Conservation (phyloP, 2,888 invertebrate species). For the Xestia rhomboidea region DNA sequence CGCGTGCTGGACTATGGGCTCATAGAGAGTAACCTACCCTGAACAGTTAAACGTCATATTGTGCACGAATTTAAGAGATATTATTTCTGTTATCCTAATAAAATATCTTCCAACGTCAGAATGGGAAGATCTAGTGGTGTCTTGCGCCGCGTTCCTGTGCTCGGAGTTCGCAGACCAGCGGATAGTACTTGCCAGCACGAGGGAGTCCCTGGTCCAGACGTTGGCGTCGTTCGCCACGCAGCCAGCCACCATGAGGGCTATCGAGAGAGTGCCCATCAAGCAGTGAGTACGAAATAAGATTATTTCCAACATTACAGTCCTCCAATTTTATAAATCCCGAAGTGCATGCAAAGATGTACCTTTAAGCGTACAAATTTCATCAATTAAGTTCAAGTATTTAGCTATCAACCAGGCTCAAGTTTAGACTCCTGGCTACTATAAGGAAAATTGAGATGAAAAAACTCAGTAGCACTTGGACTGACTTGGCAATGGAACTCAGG, state of each 20-base stretch:
- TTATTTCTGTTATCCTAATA: background rate
- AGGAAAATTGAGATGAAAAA: background rate
- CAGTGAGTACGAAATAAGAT: slow-evolving; percentile 83
- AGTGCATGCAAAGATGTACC: background rate
- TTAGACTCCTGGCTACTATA: background rate
- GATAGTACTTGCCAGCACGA: slow-evolving; percentile 93
- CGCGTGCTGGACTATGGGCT: no score
- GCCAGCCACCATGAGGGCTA: slow-evolving; percentile 92
- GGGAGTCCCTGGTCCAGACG: slow-evolving; percentile 94
- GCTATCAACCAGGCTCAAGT: background rate
- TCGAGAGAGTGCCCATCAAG: slow-evolving; percentile 93
- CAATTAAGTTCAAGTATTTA: background rate
- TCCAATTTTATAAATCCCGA: background rate
- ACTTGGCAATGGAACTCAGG: background rate
- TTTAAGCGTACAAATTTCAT: background rate
- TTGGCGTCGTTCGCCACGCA: slow-evolving; percentile 95
- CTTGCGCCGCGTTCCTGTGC: slow-evolving; percentile 93
- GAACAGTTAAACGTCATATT: no score
- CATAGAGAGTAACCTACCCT: no score
- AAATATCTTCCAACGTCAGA: slow-evolving; percentile 74
- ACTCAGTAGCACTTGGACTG: background rate
- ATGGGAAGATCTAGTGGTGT: slow-evolving; percentile 91
- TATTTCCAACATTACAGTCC: background rate
- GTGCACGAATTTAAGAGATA: background rate
- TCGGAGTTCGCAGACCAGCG: slow-evolving; percentile 94